Conservation (phyloP, 2,797 vertebrate species). For the Kryptolebias ocellatus region DNA sequence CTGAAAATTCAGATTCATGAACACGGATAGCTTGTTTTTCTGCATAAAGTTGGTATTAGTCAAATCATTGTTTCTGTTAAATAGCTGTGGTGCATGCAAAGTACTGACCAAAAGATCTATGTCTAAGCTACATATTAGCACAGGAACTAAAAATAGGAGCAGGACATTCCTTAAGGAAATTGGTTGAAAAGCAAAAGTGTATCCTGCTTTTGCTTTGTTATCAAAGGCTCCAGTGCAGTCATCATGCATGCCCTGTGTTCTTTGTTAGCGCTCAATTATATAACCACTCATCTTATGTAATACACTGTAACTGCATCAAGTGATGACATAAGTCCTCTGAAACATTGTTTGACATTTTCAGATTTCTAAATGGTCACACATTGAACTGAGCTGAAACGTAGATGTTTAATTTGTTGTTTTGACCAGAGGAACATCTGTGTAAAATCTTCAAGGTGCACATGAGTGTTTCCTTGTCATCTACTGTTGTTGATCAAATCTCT, state of each 20-base stretch:
- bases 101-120: not conserved
- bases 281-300: conserved; percentile 70
- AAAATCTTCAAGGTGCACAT: not conserved
- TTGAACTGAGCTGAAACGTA: conserved; percentile 9
- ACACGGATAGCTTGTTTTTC: conserved; percentile 9
- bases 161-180: not conserved
- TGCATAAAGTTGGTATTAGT: not conserved
- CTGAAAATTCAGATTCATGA: conserved; percentile 36
- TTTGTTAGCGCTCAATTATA: conserved; percentile 60
- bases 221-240: conserved; percentile 39
- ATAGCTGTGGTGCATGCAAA: not conserved
- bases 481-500: too few relatives aligned
- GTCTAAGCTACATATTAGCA: not conserved
- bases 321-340: conserved; percentile 52
- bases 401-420: conserved; percentile 4
- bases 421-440: not conserved
- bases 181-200: conserved; percentile 18
- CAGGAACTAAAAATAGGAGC: not conserved
- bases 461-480: too few relatives aligned
- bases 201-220: conserved; percentile 32
- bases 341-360: conserved; percentile 46
- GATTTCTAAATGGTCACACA: conserved; percentile 27
- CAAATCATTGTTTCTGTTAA: too few relatives aligned
- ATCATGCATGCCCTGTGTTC: conserved; percentile 45
- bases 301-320: conserved; percentile 42